These are phyloP conservation scores for Xestoiulus laeticollis DNA, from an alignment of 2,888 invertebrate species.

Conservation along the genomic window DNA sequence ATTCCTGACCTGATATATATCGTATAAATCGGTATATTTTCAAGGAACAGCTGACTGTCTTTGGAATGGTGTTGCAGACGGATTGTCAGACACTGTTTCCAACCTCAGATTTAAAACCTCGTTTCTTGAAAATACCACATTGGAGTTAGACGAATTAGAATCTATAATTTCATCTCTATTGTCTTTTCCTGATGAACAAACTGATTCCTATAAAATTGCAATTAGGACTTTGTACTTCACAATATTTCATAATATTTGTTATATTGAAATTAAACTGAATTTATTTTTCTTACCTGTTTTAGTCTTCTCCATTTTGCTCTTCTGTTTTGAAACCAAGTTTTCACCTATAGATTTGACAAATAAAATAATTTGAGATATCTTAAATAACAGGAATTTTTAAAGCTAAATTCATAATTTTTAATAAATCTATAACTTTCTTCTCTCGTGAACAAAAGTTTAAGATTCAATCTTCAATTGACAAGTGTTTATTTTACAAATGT, in stretches of 20 bases:
- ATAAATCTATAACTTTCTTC: no score
- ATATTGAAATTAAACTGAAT: no score
- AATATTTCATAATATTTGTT: no score
- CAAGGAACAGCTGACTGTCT: background rate
- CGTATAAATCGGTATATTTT: background rate
- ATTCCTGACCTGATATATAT: background rate
- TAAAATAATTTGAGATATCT: background rate
- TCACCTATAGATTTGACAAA: conserved; percentile 18
- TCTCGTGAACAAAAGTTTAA: no score
- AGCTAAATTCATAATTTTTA: no score
- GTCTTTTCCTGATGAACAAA: background rate
- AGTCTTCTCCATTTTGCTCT: conserved; percentile 52
- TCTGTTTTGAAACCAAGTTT: conserved; percentile 53
- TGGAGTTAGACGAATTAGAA: background rate
- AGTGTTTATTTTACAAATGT: no score
- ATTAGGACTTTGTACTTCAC: background rate
- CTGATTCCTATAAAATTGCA: background rate
- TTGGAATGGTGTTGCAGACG: background rate
- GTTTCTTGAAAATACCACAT: background rate
- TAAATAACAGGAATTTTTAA: no score
- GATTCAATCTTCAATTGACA: no score
- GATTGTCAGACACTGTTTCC: background rate
- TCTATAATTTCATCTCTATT: background rate
- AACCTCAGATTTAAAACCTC: background rate
- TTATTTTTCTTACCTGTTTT: conserved; percentile 43